Base-by-base conservation (phyloP, 2,888 invertebrate genomes). In the Agrochola lychnidis region DNA sequence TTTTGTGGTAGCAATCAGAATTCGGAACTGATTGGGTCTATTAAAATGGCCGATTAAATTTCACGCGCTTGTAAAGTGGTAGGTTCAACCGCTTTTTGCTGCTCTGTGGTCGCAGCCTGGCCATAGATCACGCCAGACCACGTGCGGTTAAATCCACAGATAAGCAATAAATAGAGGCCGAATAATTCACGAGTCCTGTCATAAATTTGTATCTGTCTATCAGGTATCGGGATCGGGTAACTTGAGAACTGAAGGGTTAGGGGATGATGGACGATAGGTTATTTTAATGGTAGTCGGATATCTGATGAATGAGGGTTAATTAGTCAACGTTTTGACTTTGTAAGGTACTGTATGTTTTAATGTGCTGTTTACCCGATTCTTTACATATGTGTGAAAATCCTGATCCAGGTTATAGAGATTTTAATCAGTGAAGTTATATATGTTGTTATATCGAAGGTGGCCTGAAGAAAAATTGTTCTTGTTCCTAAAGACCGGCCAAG, bases 161-260 rank as follows among this genome's bases (percentile, higher is more conserved):
- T 93, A 94, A 91, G 90, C 89, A 89, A 69, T 89, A 90, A 90
- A 92, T 89, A 89, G 63, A 90, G 89, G 71, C 71, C 76, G 67
- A 87, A 87, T 82, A 89, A 81, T 81, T 86, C 79, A 86, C 69
- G 90, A 92, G 88, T 74, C 90, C 88, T 90, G 89, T 92, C 93
- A 93, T 95, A 94, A 94, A 96, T 95, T 93, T 92, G 93, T 93
- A 92, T 91, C 90, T 89, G 90, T 91, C 92, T 96, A 95, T 95
- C 95, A 90, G 82, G 76, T 87, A 76, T 75, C 63, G 89, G 90
- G 89, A 94, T 94, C 94, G 86, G 83, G 95, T 93, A 93, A 94
- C 93, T 89, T 83, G 94, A 95, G 91, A 90, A 87, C 84, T 87
- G 75, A 73, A 80, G 85, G 80, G 83, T 88, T 74, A 64, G 75